A percentile compares a stretch with the other conserved stretches of the same genome.
These are phyloP conservation scores for Aphodius granarius DNA, from an alignment of 2,888 invertebrate genomes.

Conservation along the genomic window DNA sequence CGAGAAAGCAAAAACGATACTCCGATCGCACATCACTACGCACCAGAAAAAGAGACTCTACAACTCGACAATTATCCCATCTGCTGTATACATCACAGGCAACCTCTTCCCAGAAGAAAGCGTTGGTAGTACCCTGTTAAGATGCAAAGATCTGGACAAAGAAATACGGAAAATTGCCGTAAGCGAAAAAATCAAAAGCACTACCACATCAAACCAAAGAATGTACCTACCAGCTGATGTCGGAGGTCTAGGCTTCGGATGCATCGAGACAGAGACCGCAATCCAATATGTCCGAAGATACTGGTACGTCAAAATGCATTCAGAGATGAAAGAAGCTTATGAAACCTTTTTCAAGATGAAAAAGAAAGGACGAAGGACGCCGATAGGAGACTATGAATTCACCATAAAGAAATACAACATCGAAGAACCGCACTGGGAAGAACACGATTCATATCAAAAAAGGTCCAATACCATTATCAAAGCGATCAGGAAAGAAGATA, in stretches of 20 bases:
- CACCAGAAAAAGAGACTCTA: neutral
- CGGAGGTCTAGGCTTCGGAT: conserved; percentile 12
- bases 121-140: neutral
- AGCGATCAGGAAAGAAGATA: neutral
- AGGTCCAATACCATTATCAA: neutral
- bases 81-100: neutral
- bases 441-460: neutral
- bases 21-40: neutral
- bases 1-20: neutral
- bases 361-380: neutral
- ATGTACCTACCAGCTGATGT: conserved; percentile 11
- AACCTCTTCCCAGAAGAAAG: neutral
- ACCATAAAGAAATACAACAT: neutral
- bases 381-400: neutral
- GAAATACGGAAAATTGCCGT: conserved; percentile 1
- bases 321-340: neutral
- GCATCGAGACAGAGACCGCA: neutral
- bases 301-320: conserved; percentile 3
- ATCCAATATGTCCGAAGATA: neutral
- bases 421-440: neutral
- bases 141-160: neutral
- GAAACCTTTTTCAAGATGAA: neutral
- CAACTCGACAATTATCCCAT: neutral
- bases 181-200: conserved; percentile 6
- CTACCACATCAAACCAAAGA: conserved; percentile 15